Evolutionary conservation across 2,888 invertebrate genomes (phyloP), one percentile per base, ranked within the genome.

Genomic region (Gryllus longicercus): DNA sequence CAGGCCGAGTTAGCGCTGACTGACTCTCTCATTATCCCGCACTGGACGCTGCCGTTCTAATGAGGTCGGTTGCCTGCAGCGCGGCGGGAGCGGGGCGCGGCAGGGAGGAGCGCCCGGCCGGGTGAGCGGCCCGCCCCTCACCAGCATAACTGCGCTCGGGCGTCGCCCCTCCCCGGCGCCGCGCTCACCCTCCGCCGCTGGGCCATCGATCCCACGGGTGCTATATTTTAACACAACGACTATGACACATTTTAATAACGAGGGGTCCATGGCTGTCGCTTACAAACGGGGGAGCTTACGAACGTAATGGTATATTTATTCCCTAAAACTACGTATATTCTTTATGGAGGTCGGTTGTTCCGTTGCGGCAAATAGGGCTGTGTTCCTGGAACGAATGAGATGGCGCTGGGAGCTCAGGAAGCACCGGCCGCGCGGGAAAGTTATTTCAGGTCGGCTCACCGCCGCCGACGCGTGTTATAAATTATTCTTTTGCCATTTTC

Each of bases 1-100:
- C 63, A 63, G 63, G 63, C 63, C 63, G 63, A 63, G 63, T 63
- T 63, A 63, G 63, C 63, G 63, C 63, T 63, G 63, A 63, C 63
- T 63, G 63, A 63, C 63, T 63, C 63, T 63, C 63, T 63, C 63
- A 63, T 63, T 63, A 63, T 63, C 63, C 63, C 63, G 63, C 63
- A n/a, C 63, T 63, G 63, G 63, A 63, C 63, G 63, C 63, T 16
- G 16, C 63, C 63, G 63, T 63, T 63, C 63, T 63, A 63, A 63
- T 63, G 63, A 63, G 63, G 63, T 63, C 63, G 63, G 63, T 63
- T 63, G 63, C n/a, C 63, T 63, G 63, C 63, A 63, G n/a, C 63
- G 63, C n/a, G n/a, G 63, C 16, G n/a, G 63, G 63, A 11, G 63
- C n/a, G 63, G 11, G 63, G 14, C 14, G 16, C 16, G 63, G 63